Evolutionary conservation across 2,113 vertebrate species (phyloP), one percentile per base, ranked within the genome.

Genomic region (Balaeniceps rex): DNA sequence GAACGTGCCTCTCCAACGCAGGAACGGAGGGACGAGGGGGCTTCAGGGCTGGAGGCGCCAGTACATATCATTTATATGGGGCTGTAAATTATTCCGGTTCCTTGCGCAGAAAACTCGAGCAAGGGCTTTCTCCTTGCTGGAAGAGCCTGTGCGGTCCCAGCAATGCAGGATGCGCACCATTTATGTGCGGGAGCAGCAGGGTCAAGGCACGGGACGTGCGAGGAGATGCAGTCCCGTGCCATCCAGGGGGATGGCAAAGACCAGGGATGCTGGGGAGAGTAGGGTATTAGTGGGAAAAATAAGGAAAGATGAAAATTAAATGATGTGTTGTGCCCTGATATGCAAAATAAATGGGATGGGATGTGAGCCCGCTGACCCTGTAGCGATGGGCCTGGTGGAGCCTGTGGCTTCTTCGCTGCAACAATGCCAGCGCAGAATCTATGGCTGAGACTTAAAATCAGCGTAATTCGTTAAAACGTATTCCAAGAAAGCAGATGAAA

Each of bases 391-490:
- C 15, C 1, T 7, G 55, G n/a, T 46, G 51, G 14, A 61, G 65
- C 58, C 64, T 84, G 84, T 51, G 81, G 77, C 87, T 81, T 22
- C 81, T 72, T 87, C 0, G 0, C 44, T 55, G 34, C 64, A 12
- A 4, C 0, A 0, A 10, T 31, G 69, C 49, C 65, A 28, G 69
- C 0, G 0, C 44, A 40, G 38, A 76, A 64, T 25, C 38, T 31
- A 14, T 2, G 0, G 17, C 38, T 46, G 77, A 64, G 63, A 25
- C 40, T 25, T 11, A 15, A 64, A 52, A 51, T 22, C 69, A 3
- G 34, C 14, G 60, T 26, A 6, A 36, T 55, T 92, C 0, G 1
- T 77, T 65, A 29, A 55, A 69, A 34, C 17, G 18, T 16, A 7
- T 58, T 29, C 65, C 66, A n/a, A 72, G 71, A 14, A 88, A 55